Conservation (phyloP, 1,140 invertebrate species). For the Drosophila subpulchrella region DNA sequence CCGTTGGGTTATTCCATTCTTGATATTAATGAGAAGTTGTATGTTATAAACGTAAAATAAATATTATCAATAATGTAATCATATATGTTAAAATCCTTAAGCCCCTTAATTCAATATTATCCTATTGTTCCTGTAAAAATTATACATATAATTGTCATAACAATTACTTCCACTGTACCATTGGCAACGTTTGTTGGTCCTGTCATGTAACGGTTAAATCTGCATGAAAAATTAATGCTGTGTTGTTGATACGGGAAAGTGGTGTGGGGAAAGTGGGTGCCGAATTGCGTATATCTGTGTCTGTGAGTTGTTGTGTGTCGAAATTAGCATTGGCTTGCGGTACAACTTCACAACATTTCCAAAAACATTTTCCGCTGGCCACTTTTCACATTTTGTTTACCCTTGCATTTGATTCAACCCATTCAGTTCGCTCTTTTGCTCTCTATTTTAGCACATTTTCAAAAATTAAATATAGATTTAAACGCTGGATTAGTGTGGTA, state of each 20-base stretch:
- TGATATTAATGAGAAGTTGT: no score
- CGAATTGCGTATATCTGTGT: constrained; percentile 1
- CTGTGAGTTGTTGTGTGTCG: constrained; percentile 18
- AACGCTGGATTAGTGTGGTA: neutral
- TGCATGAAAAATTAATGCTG: constrained; percentile 63
- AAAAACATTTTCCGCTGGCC: constrained; percentile 8
- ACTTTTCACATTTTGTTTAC: neutral
- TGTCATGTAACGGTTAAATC: constrained; percentile 61
- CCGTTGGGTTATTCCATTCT: no score
- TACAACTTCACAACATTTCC: constrained; percentile 2
- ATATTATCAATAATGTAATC: no score
- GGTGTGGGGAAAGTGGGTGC: constrained; percentile 1
- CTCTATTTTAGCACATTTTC: neutral
- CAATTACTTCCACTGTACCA: constrained; percentile 4
- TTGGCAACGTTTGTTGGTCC: constrained; percentile 28
- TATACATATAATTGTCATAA: neutral
- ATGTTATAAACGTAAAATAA: no score
- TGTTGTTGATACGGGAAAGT: constrained; percentile 45
- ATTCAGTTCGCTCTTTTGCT: neutral
- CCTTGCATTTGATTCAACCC: neutral
- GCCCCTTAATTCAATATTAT: neutral
- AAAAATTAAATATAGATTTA: neutral
- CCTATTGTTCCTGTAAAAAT: neutral
- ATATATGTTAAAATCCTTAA: no score
- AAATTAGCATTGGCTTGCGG: constrained; percentile 23